Evolutionary conservation across 1,140 invertebrate species (phyloP).

Genomic region (Scylla paramamosain): DNA sequence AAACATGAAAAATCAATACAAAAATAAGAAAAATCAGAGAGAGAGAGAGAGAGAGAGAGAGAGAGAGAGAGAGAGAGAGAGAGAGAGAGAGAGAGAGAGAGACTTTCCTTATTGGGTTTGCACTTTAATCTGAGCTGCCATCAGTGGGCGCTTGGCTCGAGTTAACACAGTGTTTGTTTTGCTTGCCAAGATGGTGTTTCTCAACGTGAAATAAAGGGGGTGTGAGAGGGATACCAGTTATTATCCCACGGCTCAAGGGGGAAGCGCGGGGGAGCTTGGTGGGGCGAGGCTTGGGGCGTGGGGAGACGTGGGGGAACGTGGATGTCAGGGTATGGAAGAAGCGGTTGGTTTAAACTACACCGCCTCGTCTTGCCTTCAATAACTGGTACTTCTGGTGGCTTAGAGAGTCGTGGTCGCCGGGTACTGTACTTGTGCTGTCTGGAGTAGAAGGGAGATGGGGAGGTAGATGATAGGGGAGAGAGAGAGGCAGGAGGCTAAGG

Average conservation of each 20-base stretch:
- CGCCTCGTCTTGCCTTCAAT: too few species aligned
- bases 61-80: constrained; percentile 19
- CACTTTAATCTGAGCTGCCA: background rate
- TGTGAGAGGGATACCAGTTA: constrained; percentile 52
- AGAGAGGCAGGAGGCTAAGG: too few species aligned
- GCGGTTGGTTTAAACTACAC: too few species aligned
- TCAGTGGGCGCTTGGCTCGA: constrained; percentile 6
- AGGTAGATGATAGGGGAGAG: too few species aligned
- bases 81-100: constrained; percentile 19
- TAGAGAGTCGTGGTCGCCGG: too few species aligned
- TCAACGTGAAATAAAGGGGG: constrained; percentile 60
- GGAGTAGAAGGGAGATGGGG: too few species aligned
- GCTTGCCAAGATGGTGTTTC: constrained; percentile 47
- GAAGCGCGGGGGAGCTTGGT: background rate
- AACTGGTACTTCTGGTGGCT: too few species aligned
- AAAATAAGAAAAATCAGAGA: background rate
- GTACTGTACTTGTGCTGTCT: too few species aligned
- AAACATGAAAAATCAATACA: too few species aligned
- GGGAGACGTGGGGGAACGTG: too few species aligned
- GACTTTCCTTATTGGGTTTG: constrained; percentile 29
- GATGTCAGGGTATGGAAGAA: too few species aligned
- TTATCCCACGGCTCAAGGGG: constrained; percentile 29
- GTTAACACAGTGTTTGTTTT: constrained; percentile 68
- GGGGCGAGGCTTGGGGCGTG: background rate
- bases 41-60: constrained; percentile 33